Conservation (phyloP, 2,888 invertebrate genomes). For the Pyrgus malvae region DNA sequence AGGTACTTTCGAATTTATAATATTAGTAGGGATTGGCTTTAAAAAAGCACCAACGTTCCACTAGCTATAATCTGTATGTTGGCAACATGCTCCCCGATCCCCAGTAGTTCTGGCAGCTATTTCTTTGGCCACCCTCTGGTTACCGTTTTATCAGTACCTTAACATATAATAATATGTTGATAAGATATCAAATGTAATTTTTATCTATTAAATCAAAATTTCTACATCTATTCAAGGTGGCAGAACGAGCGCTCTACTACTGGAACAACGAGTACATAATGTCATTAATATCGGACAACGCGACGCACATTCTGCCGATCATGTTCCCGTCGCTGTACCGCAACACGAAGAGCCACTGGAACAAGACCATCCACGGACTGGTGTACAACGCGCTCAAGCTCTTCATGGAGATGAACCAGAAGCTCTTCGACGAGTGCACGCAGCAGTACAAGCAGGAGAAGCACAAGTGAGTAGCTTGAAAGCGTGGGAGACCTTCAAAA, state of each 20-base stretch:
- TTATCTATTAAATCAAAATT: background rate
- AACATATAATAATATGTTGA: too few species aligned
- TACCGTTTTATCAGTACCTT: too few species aligned
- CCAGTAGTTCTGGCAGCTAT: too few species aligned
- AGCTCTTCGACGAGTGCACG: conserved; percentile 99
- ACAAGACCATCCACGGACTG: conserved; percentile 99
- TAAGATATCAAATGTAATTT: too few species aligned
- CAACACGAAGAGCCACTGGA: conserved; percentile 99
- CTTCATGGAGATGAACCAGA: conserved; percentile 99
- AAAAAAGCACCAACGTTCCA: too few species aligned
- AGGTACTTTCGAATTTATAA: too few species aligned
- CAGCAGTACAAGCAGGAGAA: conserved; percentile 95
- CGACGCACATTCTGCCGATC: conserved; percentile 97
- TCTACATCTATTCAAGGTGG: conserved; percentile 85
- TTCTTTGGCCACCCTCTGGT: too few species aligned
- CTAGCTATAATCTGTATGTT: too few species aligned
- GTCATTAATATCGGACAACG: conserved; percentile 99
- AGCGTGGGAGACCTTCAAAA: too few species aligned
- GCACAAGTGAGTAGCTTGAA: conserved; percentile 85
- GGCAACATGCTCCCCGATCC: too few species aligned
- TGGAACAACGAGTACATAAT: conserved; percentile 99
- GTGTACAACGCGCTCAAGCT: conserved; percentile 99
- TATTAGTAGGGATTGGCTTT: too few species aligned
- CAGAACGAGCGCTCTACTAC: conserved; percentile 98
- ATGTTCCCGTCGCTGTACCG: conserved; percentile 99